Evolutionary conservation across 2,888 invertebrate species (phyloP), one percentile per base, ranked within the genome.

Genomic region (Mactromeris polynyma): DNA sequence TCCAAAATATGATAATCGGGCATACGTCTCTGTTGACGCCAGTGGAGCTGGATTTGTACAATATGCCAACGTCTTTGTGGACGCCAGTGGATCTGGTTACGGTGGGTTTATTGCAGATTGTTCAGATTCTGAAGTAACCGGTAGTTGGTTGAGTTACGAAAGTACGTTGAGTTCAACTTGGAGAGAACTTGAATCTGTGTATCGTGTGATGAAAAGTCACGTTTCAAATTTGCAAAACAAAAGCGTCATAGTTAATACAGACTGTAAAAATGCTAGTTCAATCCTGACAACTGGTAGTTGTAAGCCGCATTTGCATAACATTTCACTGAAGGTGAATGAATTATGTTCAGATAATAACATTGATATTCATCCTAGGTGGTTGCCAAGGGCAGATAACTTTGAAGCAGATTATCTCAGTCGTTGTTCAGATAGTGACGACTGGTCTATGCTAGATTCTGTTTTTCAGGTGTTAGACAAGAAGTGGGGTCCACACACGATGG

Each of bases 401-500:
- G 26, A 42, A 19, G 87, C 89, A 21, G 87, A 90, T 80, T 80
- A 26, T 36, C 58, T 89, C 0, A 88, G 89, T 42, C 83, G 54
- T 40, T 80, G 64, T 82, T 64, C 46, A 4, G 88, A 86, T 38
- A 36, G 80, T 40, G 81, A 90, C 51, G 86, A 88, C n/a, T 86
- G 88, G 85, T 83, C 79, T 6, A 79, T 92, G 42, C 19, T 82
- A 36, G 80, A 83, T 26, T 40, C 36, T 83, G 33, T 92, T 21
- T 90, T 91, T 78, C n/a, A 84, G n/a, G n/a, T 69, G 26, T 58
- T 93, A 26, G 81, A 89, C 38, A 40, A 69, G 14, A 46, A 46
- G 51, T 93, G 91, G 87, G 91, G 92, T 26, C 87, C 84, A 21
- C 85, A 89, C 82, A 82, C 84, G 19, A 73, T 86, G 36, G 92